Evolutionary conservation across 2,888 invertebrate genomes (phyloP).

Genomic region (Oligia strigilis): DNA sequence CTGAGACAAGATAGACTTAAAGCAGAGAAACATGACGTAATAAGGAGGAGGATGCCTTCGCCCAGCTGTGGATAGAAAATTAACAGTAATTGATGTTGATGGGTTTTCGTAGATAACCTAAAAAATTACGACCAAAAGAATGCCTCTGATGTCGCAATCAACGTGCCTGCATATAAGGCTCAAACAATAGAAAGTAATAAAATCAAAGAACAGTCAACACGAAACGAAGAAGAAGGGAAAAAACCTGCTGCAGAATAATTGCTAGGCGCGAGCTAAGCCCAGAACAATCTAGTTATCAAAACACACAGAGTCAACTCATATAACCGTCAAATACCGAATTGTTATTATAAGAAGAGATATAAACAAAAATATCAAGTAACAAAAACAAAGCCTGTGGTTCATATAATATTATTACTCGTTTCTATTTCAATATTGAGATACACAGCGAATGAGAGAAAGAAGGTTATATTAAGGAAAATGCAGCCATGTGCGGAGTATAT

Average conservation of each 20-base stretch:
- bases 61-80: neutral
- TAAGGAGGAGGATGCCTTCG: neutral
- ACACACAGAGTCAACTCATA: neutral
- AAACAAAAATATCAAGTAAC: constrained; percentile 36
- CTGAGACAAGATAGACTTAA: neutral
- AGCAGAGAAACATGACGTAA: neutral
- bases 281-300: neutral
- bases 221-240: neutral
- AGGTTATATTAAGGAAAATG: constrained; percentile 51
- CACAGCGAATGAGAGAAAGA: constrained; percentile 15
- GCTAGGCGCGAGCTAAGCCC: neutral
- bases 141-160: neutral
- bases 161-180: neutral
- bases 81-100: neutral
- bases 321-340: neutral
- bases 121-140: neutral
- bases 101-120: neutral
- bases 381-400: constrained; percentile 34
- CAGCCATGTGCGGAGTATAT: constrained; percentile 24
- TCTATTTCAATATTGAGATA: constrained; percentile 38
- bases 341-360: constrained; percentile 6
- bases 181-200: neutral
- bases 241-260: neutral
- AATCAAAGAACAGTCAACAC: neutral
- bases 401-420: constrained; percentile 36